Evolutionary conservation across 1,140 invertebrate genomes (phyloP), one percentile per base, ranked within the genome.

Genomic region (Fopius arisanus): DNA sequence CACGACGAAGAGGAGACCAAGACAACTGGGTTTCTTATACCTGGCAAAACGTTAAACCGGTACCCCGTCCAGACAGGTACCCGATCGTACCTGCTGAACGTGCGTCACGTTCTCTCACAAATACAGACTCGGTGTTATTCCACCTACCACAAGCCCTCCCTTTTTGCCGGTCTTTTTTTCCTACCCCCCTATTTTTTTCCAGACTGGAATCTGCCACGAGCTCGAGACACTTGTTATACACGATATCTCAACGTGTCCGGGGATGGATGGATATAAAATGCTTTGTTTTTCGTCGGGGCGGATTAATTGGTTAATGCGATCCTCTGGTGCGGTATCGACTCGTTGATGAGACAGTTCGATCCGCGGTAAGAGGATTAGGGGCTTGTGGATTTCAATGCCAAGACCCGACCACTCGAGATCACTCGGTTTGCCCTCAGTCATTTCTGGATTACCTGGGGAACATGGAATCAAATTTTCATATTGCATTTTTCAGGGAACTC

Each of bases 91-190:
- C 54, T 59, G 54, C 54, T 28, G 29, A 65, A 65, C 62, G 29
- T 65, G 62, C 62, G 62, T 65, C 62, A 65, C 62, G 62, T 65
- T 65, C 33, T 65, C 29, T 31, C 62, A 65, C 62, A 31, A 65
- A 65, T 65, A 65, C 62, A 65, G 26, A 33, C 26, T 16, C 54
- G 26, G 3, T 59, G 23, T 59, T 59, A 59, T 59, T 59, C 21
- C 54, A 14, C 26, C 23, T 59, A 12, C 7, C 54, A 59, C 54
- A 59, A 21, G 16, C 33, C 62, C 26, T 65, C 62, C 62, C 62
- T 65, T 65, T 65, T 65, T 65, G 14, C 14, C 43, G 16, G 19
- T 59, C 19, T 21, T 2, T 59, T 59, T 23, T 48, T 48, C n/a
- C n/a, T 48, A n/a, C n/a, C n/a, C n/a, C 43, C n/a, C n/a, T 48